Percentiles rank a stretch among this genome's conserved stretches.
These are phyloP conservation scores for Pangasius larnaudii DNA, from an alignment of 2,797 vertebrate species.

Conservation along the genomic window DNA sequence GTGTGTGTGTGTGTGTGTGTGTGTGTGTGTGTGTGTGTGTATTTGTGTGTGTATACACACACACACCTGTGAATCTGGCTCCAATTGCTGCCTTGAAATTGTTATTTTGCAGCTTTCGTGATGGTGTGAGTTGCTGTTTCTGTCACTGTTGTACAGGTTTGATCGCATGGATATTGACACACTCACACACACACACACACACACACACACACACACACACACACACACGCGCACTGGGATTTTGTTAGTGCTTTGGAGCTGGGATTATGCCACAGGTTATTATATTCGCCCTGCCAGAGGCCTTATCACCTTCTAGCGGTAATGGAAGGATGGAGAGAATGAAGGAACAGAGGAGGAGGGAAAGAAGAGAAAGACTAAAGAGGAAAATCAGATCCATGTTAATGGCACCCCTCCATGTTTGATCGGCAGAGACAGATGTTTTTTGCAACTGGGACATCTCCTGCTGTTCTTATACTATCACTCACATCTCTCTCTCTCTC, in stretches of 20 bases:
- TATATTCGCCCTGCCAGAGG: not conserved
- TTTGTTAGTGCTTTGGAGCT: not conserved
- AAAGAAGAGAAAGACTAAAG: slow-evolving; percentile 19
- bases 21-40: slow-evolving; percentile 8
- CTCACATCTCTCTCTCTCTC: slow-evolving; percentile 22
- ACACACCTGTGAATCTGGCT: slow-evolving; percentile 3
- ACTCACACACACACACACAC: not conserved
- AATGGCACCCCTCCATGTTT: slow-evolving; percentile 40
- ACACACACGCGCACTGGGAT: not conserved
- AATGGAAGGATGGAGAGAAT: not conserved
- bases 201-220: not conserved
- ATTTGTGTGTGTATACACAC: not conserved
- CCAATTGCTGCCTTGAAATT: not conserved
- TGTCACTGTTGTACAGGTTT: not conserved
- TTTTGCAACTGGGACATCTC: slow-evolving; percentile 19
- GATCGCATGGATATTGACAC: not conserved
- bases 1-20: slow-evolving; percentile 14
- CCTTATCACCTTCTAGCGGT: slow-evolving; percentile 17
- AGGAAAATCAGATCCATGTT: slow-evolving; percentile 31
- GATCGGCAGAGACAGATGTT: slow-evolving; percentile 43
- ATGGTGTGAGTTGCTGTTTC: not conserved
- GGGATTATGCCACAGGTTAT: slow-evolving; percentile 10
- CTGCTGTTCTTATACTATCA: slow-evolving; percentile 57
- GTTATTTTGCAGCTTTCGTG: not conserved
- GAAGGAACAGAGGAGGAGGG: not conserved